Evolutionary conservation across 2,113 vertebrate species (phyloP).

Genomic region (Himantopus leucocephalus): DNA sequence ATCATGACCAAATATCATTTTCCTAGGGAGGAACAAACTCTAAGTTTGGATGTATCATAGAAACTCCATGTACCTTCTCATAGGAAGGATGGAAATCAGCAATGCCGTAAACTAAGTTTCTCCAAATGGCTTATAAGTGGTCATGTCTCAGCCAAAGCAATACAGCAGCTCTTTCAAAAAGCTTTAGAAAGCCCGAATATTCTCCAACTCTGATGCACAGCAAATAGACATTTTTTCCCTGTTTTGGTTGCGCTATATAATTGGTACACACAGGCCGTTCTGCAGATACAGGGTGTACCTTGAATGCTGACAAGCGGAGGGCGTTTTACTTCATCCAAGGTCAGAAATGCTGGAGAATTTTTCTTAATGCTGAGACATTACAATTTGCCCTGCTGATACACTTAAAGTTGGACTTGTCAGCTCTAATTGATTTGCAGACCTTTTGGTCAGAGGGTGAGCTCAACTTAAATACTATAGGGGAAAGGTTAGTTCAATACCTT

Average conservation of each 20-base stretch:
- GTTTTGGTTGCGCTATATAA: background rate
- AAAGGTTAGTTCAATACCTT: conserved; percentile 17
- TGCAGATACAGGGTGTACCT: background rate
- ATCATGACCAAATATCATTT: background rate
- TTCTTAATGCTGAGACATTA: background rate
- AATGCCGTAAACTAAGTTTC: background rate
- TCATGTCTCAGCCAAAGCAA: background rate
- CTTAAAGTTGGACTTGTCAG: background rate
- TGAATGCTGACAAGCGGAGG: background rate
- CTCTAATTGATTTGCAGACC: conserved; percentile 41
- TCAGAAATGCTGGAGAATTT: background rate
- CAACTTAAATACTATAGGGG: background rate
- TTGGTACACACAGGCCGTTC: background rate
- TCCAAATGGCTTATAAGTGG: background rate
- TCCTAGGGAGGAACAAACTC: background rate
- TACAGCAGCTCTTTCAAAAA: background rate
- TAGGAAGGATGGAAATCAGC: background rate
- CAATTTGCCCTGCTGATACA: background rate
- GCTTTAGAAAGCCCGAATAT: background rate
- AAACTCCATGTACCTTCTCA: background rate
- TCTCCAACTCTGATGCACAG: background rate
- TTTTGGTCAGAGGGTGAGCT: conserved; percentile 10
- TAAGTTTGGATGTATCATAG: background rate
- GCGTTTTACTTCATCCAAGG: background rate
- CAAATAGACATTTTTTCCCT: background rate